Evolutionary conservation across 2,797 vertebrate genomes (phyloP).

Genomic region (Sebastes glaucus): DNA sequence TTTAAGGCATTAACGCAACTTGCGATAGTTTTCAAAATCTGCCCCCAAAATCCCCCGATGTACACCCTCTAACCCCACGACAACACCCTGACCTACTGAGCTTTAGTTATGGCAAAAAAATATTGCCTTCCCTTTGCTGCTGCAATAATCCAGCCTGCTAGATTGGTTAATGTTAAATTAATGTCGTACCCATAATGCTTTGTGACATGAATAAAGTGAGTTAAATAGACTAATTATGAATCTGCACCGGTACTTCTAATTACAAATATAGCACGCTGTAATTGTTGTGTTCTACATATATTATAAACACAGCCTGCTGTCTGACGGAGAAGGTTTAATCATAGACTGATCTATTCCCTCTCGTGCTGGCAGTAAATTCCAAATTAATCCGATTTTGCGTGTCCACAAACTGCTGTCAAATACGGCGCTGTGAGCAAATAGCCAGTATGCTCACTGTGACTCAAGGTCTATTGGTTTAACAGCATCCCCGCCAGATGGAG

Average conservation of each 20-base stretch:
- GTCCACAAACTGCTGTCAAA: constrained; percentile 27
- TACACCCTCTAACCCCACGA: too few species aligned
- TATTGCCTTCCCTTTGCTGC: neutral
- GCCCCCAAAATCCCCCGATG: too few species aligned
- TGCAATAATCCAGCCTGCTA: neutral
- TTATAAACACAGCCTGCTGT: constrained; percentile 5
- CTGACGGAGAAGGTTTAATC: neutral
- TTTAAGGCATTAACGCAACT: too few species aligned
- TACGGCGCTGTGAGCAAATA: constrained; percentile 10
- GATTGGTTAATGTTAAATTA: neutral
- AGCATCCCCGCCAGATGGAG: constrained; percentile 23
- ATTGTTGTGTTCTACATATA: neutral
- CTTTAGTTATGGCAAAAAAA: too few species aligned
- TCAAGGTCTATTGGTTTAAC: constrained; percentile 39
- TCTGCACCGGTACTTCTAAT: neutral
- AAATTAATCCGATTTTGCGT: constrained; percentile 20
- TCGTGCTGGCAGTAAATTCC: neutral
- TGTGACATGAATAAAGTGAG: neutral
- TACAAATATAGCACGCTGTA: constrained; percentile 10
- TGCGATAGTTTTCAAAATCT: too few species aligned
- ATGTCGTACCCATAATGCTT: neutral
- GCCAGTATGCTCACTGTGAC: constrained; percentile 23
- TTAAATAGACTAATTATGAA: constrained; percentile 22
- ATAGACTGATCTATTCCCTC: neutral
- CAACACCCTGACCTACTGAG: too few species aligned